These are phyloP conservation scores for Sebastiscus albofasciatus DNA, from an alignment of 2,797 vertebrate species.

Conservation along the genomic window DNA sequence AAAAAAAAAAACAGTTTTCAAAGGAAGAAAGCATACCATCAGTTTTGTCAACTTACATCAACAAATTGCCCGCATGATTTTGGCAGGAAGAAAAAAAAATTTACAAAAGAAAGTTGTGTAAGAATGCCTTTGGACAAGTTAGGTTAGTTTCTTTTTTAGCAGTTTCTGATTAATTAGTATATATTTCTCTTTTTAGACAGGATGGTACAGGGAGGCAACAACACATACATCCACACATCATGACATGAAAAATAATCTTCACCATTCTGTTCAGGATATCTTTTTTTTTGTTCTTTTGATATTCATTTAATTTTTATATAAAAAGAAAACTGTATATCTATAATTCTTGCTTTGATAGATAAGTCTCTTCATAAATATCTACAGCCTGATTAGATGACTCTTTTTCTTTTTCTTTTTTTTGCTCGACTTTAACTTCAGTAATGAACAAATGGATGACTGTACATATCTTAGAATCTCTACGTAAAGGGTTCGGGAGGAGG, in stretches of 20 bases:
- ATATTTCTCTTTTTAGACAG: conserved; percentile 87
- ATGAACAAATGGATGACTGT: conserved; percentile 90
- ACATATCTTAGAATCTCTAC: conserved; percentile 91
- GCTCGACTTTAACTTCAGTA: conserved; percentile 59
- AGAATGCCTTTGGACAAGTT: conserved; percentile 97
- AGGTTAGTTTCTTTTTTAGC: conserved; percentile 88
- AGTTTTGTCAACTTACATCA: conserved; percentile 99
- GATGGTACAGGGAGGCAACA: conserved; percentile 95
- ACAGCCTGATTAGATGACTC: conserved; percentile 74
- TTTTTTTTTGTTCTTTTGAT: conserved; percentile 66
- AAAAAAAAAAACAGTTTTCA: conserved; percentile 78
- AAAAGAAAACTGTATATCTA: conserved; percentile 84
- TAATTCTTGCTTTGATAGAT: conserved; percentile 72
- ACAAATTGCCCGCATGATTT: conserved; percentile 99
- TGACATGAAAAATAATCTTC: conserved; percentile 98
- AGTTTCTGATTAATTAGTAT: conserved; percentile 83
- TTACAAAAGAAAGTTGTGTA: conserved; percentile 99
- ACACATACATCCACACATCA: conserved; percentile 99
- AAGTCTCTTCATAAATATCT: conserved; percentile 82
- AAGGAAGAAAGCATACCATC: conserved; percentile 92
- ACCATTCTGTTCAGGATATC: conserved; percentile 84
- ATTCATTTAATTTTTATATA: conserved; percentile 66
- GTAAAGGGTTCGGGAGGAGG: conserved; percentile 82
- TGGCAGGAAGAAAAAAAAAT: conserved; percentile 99
- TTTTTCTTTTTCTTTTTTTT: conserved; percentile 48